Percentiles rank a stretch among this genome's conserved stretches.
Conservation (phyloP, 2,113 vertebrate species). For the Dunckerocampus dactyliophorus region DNA sequence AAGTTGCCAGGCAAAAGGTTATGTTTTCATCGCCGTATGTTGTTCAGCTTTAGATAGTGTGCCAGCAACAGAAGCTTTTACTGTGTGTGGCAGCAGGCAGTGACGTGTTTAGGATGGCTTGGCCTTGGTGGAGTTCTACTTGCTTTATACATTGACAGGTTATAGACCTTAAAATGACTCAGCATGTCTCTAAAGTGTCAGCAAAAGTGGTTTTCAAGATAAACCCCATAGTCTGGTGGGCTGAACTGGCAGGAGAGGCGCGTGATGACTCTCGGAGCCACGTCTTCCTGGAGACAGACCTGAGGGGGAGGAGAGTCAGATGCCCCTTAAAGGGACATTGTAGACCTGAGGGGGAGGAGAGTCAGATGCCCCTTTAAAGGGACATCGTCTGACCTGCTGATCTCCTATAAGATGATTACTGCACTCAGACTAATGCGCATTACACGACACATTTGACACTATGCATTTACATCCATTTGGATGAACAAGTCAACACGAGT, state of each 20-base stretch:
- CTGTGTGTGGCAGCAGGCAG: too few species aligned
- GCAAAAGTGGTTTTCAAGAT: neutral
- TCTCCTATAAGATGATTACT: conserved; percentile 38
- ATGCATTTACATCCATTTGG: neutral
- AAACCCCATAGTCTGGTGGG: neutral
- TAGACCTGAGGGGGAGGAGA: conserved; percentile 15
- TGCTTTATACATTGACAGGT: too few species aligned
- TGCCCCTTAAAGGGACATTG: conserved; percentile 20
- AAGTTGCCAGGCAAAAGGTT: neutral
- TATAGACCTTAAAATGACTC: too few species aligned
- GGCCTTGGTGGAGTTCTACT: neutral
- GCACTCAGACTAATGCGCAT: neutral
- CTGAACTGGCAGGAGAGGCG: neutral
- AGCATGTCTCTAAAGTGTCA: too few species aligned
- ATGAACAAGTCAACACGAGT: neutral
- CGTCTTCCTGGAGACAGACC: neutral
- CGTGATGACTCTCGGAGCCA: conserved; percentile 14
- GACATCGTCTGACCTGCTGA: conserved; percentile 30
- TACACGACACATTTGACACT: neutral
- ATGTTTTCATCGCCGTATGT: neutral
- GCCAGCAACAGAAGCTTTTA: too few species aligned
- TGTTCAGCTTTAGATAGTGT: too few species aligned
- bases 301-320: conserved; percentile 14
- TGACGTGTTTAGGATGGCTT: neutral
- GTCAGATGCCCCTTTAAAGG: conserved; percentile 25